Conservation (phyloP, 2,113 vertebrate genomes). For the Paedocypris sp. region DNA sequence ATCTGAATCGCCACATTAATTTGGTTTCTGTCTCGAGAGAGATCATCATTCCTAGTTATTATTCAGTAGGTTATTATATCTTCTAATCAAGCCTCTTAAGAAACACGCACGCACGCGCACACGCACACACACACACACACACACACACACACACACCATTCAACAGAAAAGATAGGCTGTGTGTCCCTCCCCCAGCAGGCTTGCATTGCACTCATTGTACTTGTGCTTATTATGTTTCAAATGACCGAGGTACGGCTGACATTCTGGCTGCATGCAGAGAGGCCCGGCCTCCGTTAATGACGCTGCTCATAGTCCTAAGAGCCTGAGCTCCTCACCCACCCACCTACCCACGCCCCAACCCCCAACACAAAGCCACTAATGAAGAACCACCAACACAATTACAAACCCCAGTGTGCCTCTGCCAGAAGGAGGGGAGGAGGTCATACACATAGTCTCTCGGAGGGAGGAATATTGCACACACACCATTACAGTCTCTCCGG, state of each 20-base stretch:
- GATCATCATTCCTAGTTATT: slow-evolving; percentile 69
- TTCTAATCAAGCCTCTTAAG: slow-evolving; percentile 76
- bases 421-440: slow-evolving; percentile 40
- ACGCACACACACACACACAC: background rate
- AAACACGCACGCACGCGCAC: slow-evolving; percentile 5
- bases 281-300: slow-evolving; percentile 83
- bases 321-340: slow-evolving; percentile 36
- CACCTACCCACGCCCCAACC: slow-evolving; percentile 18
- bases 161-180: slow-evolving; percentile 53
- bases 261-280: slow-evolving; percentile 89
- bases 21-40: slow-evolving; percentile 84
- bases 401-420: slow-evolving; percentile 81
- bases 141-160: slow-evolving; percentile 26
- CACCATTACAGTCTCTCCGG: background rate
- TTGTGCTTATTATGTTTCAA: slow-evolving; percentile 99
- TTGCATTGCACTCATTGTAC: slow-evolving; percentile 95
- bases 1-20: slow-evolving; percentile 84
- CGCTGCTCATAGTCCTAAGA: slow-evolving; percentile 77
- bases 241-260: slow-evolving; percentile 98
- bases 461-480: slow-evolving; percentile 25
- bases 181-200: slow-evolving; percentile 69
- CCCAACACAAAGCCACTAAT: slow-evolving; percentile 81
- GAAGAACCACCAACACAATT: slow-evolving; percentile 98
- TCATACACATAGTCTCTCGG: slow-evolving; percentile 13
- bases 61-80: slow-evolving; percentile 86